Evolutionary conservation across 2,888 invertebrate genomes (phyloP).

Genomic region (Ptychoptera contaminata): DNA sequence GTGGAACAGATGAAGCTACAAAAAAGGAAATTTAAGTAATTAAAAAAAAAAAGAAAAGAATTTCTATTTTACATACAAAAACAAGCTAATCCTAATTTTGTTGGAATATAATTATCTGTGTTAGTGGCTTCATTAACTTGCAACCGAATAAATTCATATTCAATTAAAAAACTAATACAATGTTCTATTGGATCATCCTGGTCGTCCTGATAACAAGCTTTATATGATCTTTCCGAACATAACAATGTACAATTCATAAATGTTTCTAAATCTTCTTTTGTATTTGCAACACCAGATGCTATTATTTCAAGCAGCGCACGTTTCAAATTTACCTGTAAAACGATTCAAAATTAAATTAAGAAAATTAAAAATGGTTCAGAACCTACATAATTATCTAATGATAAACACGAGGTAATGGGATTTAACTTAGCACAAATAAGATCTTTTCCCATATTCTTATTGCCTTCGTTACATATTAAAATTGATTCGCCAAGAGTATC

Average conservation of each 20-base stretch:
- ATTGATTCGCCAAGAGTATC: constrained; percentile 73
- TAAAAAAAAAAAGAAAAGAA: background rate
- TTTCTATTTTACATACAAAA: constrained; percentile 30
- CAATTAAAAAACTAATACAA: constrained; percentile 52
- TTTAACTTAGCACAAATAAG: constrained; percentile 51
- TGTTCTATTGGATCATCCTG: constrained; percentile 34
- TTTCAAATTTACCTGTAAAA: constrained; percentile 39
- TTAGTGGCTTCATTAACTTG: constrained; percentile 34
- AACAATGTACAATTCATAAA: constrained; percentile 72
- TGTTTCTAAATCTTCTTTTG: constrained; percentile 49
- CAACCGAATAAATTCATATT: constrained; percentile 66
- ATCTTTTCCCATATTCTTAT: constrained; percentile 50
- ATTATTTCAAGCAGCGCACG: constrained; percentile 67
- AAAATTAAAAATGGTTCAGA: background rate
- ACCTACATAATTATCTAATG: constrained; percentile 39
- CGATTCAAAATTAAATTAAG: background rate
- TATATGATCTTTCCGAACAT: constrained; percentile 17
- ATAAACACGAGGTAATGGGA: constrained; percentile 70
- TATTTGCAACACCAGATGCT: constrained; percentile 68
- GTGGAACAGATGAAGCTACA: constrained; percentile 77
- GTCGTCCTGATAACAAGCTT: constrained; percentile 13
- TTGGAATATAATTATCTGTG: constrained; percentile 47
- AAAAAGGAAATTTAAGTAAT: constrained; percentile 1
- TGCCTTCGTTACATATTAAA: constrained; percentile 65
- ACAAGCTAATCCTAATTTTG: constrained; percentile 83